These are phyloP conservation scores for Macropodus opercularis DNA, from an alignment of 2,797 vertebrate genomes.

Conservation along the genomic window DNA sequence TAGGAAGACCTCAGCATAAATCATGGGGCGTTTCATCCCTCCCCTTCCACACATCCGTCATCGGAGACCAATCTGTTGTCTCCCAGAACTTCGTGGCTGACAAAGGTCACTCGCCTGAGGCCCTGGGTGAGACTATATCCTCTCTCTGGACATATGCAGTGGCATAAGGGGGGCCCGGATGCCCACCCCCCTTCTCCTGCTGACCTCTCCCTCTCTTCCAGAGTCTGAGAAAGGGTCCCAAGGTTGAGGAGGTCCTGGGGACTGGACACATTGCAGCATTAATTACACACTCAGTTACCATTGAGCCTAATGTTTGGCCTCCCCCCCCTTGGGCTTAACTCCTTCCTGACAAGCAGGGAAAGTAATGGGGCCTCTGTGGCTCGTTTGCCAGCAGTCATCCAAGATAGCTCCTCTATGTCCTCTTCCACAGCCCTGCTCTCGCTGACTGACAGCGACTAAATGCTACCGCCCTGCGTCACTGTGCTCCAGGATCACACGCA, in stretches of 20 bases:
- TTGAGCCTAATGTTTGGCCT: constrained; percentile 82
- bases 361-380: constrained; percentile 80
- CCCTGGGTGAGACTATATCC: constrained; percentile 69
- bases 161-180: constrained; percentile 85
- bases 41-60: constrained; percentile 74
- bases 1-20: constrained; percentile 52
- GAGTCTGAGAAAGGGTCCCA: constrained; percentile 79
- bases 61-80: constrained; percentile 75
- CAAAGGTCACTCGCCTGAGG: constrained; percentile 78
- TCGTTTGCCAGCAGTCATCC: constrained; percentile 76
- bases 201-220: constrained; percentile 75
- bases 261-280: constrained; percentile 90
- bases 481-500: constrained; percentile 46
- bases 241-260: constrained; percentile 86
- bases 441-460: constrained; percentile 69
- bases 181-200: constrained; percentile 82
- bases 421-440: constrained; percentile 42
- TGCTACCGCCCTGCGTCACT: constrained; percentile 47
- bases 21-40: constrained; percentile 51
- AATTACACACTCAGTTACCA: constrained; percentile 98
- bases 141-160: constrained; percentile 75
- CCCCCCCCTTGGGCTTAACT: constrained; percentile 72
- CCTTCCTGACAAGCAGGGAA: constrained; percentile 84
- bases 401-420: constrained; percentile 67
- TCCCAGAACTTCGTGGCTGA: constrained; percentile 76